These are phyloP conservation scores for Crocodylus rhombifer DNA, from an alignment of 2,797 vertebrate species.

Conservation along the genomic window DNA sequence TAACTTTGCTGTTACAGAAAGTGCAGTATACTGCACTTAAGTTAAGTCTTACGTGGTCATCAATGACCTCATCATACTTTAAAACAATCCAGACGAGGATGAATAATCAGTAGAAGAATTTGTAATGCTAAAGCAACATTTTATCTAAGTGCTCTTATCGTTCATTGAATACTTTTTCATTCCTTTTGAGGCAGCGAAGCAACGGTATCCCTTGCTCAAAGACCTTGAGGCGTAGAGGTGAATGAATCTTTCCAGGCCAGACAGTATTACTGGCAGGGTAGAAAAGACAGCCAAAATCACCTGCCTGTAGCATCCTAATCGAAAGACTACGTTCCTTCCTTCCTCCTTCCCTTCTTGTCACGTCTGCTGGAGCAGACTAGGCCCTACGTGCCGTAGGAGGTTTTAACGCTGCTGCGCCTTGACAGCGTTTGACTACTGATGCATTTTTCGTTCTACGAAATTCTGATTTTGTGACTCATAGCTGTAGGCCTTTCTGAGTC, in stretches of 20 bases:
- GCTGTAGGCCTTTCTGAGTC: background rate
- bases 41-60: rapidly evolving
- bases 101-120: background rate
- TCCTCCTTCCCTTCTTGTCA: background rate
- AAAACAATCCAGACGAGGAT: background rate
- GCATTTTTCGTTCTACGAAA: background rate
- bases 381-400: conserved; percentile 12
- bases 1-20: background rate
- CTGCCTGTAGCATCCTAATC: background rate
- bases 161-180: background rate
- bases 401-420: background rate
- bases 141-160: background rate
- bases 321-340: conserved; percentile 20
- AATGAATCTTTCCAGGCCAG: background rate
- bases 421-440: background rate
- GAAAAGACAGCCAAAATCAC: background rate
- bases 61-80: background rate
- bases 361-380: conserved; percentile 26
- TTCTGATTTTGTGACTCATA: background rate
- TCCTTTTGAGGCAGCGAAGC: background rate
- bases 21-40: background rate
- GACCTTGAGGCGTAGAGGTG: background rate
- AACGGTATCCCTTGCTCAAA: background rate
- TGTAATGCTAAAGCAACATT: background rate
- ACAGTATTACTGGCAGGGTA: background rate